Conservation (phyloP, 2,888 invertebrate genomes). For the Chloromyia formosa region DNA sequence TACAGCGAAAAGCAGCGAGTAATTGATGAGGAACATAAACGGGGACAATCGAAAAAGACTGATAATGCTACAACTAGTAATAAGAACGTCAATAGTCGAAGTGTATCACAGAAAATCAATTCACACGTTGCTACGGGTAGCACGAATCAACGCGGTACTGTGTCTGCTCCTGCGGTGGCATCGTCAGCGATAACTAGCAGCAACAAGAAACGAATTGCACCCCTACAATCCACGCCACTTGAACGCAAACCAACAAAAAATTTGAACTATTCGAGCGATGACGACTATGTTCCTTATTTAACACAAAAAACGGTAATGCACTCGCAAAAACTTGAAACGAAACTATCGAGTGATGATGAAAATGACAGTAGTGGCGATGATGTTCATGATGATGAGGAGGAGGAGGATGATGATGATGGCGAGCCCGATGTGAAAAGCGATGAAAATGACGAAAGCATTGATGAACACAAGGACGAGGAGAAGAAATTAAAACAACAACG, state of each 20-base stretch:
- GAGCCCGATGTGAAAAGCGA: conserved; percentile 48
- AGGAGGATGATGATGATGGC: conserved; percentile 40
- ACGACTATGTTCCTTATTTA: conserved; percentile 60
- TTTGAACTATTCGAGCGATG: conserved; percentile 54
- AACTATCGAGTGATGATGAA: conserved; percentile 37
- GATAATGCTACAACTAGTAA: conserved; percentile 39
- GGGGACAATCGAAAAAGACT: conserved; percentile 48
- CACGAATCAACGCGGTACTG: not conserved
- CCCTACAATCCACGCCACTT: conserved; percentile 59
- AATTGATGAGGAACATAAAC: conserved; percentile 45
- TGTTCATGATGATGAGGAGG: not conserved
- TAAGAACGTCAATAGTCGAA: conserved; percentile 6
- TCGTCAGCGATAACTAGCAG: not conserved
- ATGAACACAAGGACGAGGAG: not conserved
- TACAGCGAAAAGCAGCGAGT: conserved; percentile 63
- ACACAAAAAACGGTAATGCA: conserved; percentile 67
- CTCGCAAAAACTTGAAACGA: conserved; percentile 56
- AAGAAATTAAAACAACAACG: not conserved
- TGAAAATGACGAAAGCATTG: conserved; percentile 21
- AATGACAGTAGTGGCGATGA: conserved; percentile 28
- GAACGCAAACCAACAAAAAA: conserved; percentile 54
- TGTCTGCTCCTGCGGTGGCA: not conserved
- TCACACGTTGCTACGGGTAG: not conserved
- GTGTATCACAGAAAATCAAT: not conserved
- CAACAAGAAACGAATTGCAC: conserved; percentile 54